phyloP scores from a whole-genome alignment of 2,888 invertebrate species.

The Caenorhabditis sp. region DNA sequence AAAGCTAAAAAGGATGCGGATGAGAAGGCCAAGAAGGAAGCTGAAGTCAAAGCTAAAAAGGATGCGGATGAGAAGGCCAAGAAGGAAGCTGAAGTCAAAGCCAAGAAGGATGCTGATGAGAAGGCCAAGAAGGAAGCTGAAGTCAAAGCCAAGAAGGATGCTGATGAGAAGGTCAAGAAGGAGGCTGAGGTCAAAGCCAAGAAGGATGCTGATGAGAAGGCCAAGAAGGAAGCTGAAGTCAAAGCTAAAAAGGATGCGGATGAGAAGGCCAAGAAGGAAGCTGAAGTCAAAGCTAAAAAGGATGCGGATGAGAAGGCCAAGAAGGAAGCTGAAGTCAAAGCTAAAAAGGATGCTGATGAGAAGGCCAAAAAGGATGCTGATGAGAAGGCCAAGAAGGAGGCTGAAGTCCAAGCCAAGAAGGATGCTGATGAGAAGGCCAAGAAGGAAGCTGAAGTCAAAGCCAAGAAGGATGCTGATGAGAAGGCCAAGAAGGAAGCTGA shows the following conservation, averaged over 20 bases:
- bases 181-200: slow-evolving; percentile 15
- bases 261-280: not conserved
- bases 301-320: not conserved
- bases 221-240: slow-evolving; percentile 10
- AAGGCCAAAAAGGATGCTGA: slow-evolving; percentile 12
- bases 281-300: not conserved
- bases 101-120: not conserved
- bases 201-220: slow-evolving; percentile 22
- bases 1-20: too few species aligned
- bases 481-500: slow-evolving; percentile 17
- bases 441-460: slow-evolving; percentile 19
- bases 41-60: slow-evolving; percentile 5
- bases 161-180: slow-evolving; percentile 2
- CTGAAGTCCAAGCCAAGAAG: too few species aligned
- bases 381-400: slow-evolving; percentile 3
- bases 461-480: slow-evolving; percentile 11
- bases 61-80: not conserved
- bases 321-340: not conserved
- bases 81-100: not conserved
- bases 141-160: not conserved
- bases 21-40: slow-evolving; percentile 8
- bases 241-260: not conserved
- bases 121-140: not conserved
- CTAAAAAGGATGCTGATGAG: too few species aligned
- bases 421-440: too few species aligned